phyloP scores from a whole-genome alignment of 2,113 vertebrate genomes.

The Crotophaga sulcirostris region DNA sequence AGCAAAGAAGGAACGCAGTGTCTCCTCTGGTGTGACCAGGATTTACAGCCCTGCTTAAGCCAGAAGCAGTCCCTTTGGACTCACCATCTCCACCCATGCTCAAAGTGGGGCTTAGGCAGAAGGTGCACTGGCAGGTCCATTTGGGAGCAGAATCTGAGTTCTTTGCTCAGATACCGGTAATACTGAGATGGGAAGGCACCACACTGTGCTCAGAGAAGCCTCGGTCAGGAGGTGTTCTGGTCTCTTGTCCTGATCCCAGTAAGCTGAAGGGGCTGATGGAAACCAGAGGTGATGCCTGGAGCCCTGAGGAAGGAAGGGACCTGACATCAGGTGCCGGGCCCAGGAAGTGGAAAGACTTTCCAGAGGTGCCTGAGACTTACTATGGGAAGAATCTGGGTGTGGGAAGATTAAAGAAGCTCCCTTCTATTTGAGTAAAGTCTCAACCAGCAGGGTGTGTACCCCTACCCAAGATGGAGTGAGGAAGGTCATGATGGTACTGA shows the following conservation, averaged over 20 bases:
- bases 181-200: background rate
- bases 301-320: background rate
- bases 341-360: background rate
- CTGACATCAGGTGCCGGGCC: background rate
- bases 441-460: background rate
- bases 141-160: background rate
- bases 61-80: background rate
- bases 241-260: background rate
- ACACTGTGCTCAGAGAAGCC: background rate
- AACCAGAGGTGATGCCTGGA: background rate
- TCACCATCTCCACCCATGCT: background rate
- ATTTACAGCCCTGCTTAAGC: background rate
- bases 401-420: background rate
- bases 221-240: accelerated
- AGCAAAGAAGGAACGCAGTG: background rate
- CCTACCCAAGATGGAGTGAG: background rate
- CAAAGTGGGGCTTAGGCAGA: no score
- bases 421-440: background rate
- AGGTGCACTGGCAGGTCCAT: accelerated
- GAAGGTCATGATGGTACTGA: background rate
- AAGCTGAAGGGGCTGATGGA: background rate
- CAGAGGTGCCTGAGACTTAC: background rate
- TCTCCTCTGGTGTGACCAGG: background rate
- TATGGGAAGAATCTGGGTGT: background rate
- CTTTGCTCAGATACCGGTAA: background rate